Evolutionary conservation across 2,888 invertebrate species (phyloP), one percentile per base, ranked within the genome.

Genomic region (Agonopterix heracliana): DNA sequence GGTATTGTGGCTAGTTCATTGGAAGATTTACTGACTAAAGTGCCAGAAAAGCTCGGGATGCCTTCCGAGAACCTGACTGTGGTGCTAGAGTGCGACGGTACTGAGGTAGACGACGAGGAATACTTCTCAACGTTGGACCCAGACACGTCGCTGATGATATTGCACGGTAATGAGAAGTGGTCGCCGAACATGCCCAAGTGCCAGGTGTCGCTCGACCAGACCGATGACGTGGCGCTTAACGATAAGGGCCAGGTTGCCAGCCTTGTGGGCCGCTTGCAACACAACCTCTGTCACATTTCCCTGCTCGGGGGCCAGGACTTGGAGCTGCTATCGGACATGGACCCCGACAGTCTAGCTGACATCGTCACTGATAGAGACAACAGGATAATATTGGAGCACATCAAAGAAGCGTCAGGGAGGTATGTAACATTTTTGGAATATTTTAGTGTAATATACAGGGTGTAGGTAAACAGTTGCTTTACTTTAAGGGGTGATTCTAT

Each of bases 101-200:
- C 98, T 0, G 97, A 98, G 89, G 95, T 98, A 46, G 97, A 98
- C 66, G 97, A 98, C 71, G 97, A 98, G 76, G 97, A 97, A 74
- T 98, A 97, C 81, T 98, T 98, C 78, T 94, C 93, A 45, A 97
- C 97, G 2, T 87, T 98, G 56, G 96, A 97, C 64, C 93, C 93
- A 57, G 96, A 98, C 68, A 96, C 96, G 12, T 93, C 93, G 67
- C 89, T 96, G 54, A 96, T 96, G 93, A 92, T 96, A 46, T 90
- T 96, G 47, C 91, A 92, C 56, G 92, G 92, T 7, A 91, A 91
- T 60, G 93, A 96, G 74, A 94, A 93, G 71, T 96, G 96, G 96
- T 83, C 90, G 51, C 91, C 90, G 2, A 88, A 90, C 58, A 89
- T 90, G 78, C 91, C 92, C 1, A 90, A 90, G 54, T 91, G 92